These are phyloP conservation scores for Morelia viridis DNA, from an alignment of 2,797 vertebrate genomes.

Conservation along the genomic window DNA sequence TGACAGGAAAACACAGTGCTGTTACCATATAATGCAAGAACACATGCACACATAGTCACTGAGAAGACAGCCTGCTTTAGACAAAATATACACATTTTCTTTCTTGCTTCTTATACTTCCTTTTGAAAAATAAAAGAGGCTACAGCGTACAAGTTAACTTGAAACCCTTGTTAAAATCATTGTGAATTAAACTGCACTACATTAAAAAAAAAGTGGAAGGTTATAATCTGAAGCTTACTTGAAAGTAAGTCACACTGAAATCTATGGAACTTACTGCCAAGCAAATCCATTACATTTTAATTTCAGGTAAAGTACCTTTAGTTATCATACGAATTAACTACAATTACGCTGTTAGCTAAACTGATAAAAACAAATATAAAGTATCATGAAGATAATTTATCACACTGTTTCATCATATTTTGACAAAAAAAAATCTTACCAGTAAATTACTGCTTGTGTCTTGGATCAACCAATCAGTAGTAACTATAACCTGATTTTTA, in stretches of 20 bases:
- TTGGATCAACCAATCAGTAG: slow-evolving; percentile 57
- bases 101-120: background rate
- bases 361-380: background rate
- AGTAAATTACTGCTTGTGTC: slow-evolving; percentile 44
- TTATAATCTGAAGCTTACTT: background rate
- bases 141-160: background rate
- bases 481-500: slow-evolving; percentile 8
- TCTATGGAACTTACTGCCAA: background rate
- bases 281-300: slow-evolving; percentile 1
- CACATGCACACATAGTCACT: slow-evolving; percentile 38
- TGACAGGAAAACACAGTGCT: slow-evolving; percentile 62
- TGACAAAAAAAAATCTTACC: slow-evolving; percentile 33
- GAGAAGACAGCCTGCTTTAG: slow-evolving; percentile 5
- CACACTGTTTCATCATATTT: slow-evolving; percentile 20
- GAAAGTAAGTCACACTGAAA: background rate
- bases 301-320: slow-evolving; percentile 7
- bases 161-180: background rate
- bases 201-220: background rate
- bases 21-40: slow-evolving; percentile 60
- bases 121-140: background rate
- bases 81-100: slow-evolving; percentile 25
- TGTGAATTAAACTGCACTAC: background rate
- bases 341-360: slow-evolving; percentile 17
- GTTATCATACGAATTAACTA: slow-evolving; percentile 13
- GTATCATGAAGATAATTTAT: no score